Conservation (phyloP, 2,888 invertebrate species). For the Hololepta plana region DNA sequence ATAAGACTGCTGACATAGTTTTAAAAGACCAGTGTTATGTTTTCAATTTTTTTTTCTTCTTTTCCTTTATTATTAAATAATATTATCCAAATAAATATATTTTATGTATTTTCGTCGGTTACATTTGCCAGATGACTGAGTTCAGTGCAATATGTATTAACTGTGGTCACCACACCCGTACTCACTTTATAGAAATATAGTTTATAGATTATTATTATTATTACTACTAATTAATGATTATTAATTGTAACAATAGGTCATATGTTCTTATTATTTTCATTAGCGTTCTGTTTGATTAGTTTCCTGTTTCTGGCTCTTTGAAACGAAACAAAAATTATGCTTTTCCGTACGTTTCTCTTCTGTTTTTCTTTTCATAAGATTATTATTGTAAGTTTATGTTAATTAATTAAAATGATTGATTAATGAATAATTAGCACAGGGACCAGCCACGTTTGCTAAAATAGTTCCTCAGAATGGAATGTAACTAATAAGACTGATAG, state of each 20-base stretch:
- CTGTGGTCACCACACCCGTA: slow-evolving; percentile 25
- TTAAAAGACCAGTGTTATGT: slow-evolving; percentile 27
- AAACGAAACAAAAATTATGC: slow-evolving; percentile 6
- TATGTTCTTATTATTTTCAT: no score
- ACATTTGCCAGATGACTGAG: slow-evolving; percentile 21
- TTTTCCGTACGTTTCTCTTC: background rate
- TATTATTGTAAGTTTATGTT: background rate
- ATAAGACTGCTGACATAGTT: slow-evolving; percentile 23
- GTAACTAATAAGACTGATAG: slow-evolving; percentile 27
- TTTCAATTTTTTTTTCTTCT: slow-evolving; percentile 20
- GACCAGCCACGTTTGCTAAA: slow-evolving; percentile 21
- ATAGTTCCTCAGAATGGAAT: slow-evolving; percentile 22
- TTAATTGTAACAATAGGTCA: no score
- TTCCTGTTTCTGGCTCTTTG: no score
- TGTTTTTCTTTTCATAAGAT: background rate
- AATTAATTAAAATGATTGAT: slow-evolving; percentile 2
- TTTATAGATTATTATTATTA: slow-evolving; percentile 5
- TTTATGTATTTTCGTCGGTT: slow-evolving; percentile 19
- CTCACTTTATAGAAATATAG: slow-evolving; percentile 16
- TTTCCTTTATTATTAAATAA: slow-evolving; percentile 10
- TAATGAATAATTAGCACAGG: slow-evolving; percentile 6
- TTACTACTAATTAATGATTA: no score
- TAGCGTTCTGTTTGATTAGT: no score
- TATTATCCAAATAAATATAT: slow-evolving; percentile 8
- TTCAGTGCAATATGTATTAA: slow-evolving; percentile 30